Conservation (phyloP, 2,113 vertebrate species). For the Polypterus bichir region DNA sequence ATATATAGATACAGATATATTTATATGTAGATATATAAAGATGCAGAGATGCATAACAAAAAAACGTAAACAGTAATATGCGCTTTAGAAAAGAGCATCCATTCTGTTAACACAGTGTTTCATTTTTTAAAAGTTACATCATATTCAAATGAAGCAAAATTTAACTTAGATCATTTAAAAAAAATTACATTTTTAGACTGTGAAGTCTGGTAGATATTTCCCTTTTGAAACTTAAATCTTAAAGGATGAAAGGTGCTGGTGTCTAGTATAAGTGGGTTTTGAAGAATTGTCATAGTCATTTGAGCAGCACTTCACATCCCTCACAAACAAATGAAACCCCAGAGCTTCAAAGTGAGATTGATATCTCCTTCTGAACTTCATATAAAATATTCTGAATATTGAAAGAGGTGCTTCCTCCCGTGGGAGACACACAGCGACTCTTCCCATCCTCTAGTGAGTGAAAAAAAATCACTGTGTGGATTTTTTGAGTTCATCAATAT, state of each 20-base stretch:
- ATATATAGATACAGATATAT: too few species aligned
- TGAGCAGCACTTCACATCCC: conserved; percentile 50
- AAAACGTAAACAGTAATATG: too few species aligned
- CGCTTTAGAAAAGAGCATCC: too few species aligned
- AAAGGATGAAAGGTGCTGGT: conserved; percentile 40
- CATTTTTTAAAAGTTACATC: too few species aligned
- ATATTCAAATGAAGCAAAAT: too few species aligned
- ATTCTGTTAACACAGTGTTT: too few species aligned
- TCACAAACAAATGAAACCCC: conserved; percentile 65
- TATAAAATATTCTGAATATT: conserved; percentile 69
- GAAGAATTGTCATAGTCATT: conserved; percentile 60
- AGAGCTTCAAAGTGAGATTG: conserved; percentile 72
- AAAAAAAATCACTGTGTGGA: conserved; percentile 41
- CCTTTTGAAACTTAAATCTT: conserved; percentile 26
- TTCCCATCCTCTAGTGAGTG: conserved; percentile 38
- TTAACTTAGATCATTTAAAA: too few species aligned
- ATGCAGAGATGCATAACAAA: too few species aligned
- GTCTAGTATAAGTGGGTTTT: conserved; percentile 52
- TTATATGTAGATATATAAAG: too few species aligned
- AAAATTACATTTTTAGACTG: too few species aligned
- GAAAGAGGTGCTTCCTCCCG: conserved; percentile 54
- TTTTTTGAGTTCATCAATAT: conserved; percentile 66
- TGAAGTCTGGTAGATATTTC: too few species aligned
- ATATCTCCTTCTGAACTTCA: conserved; percentile 70
- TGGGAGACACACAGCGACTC: conserved; percentile 35